phyloP scores from a whole-genome alignment of 2,113 vertebrate genomes.

The Leptobrachium leishanense region DNA sequence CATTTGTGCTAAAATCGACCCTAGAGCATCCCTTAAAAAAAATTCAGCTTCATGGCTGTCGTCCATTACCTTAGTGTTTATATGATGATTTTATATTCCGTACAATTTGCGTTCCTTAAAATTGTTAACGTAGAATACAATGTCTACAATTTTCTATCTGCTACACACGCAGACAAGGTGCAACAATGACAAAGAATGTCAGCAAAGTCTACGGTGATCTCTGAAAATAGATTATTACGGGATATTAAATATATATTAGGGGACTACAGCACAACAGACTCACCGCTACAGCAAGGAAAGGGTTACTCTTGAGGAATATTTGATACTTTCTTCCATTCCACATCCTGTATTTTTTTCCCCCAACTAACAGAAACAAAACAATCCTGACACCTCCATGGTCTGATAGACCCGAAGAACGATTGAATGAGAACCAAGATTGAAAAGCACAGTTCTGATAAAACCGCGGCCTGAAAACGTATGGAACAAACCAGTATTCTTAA shows the following conservation, averaged over 20 bases:
- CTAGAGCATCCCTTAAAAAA: too few relatives aligned
- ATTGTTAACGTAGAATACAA: not conserved
- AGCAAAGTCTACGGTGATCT: not conserved
- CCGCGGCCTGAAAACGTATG: constrained; percentile 14
- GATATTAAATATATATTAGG: not conserved
- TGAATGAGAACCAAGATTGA: constrained; percentile 23
- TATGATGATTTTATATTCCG: too few relatives aligned
- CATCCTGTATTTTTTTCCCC: constrained; percentile 11
- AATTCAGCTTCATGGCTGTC: too few relatives aligned
- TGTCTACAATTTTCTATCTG: not conserved
- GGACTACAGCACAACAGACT: not conserved
- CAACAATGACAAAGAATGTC: too few relatives aligned
- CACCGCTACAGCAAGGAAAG: not conserved
- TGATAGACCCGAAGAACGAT: constrained; percentile 42
- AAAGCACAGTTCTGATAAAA: constrained; percentile 40
- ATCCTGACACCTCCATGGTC: constrained; percentile 44
- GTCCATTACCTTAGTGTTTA: too few relatives aligned
- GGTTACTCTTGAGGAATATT: not conserved
- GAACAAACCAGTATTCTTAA: constrained; percentile 6
- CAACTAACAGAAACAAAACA: constrained; percentile 31
- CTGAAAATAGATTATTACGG: not conserved
- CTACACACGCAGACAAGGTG: too few relatives aligned
- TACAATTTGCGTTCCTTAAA: not conserved
- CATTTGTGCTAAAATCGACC: too few relatives aligned
- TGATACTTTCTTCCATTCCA: constrained; percentile 3